Conservation (phyloP, 2,797 vertebrate genomes). For the Acomys russatus region DNA sequence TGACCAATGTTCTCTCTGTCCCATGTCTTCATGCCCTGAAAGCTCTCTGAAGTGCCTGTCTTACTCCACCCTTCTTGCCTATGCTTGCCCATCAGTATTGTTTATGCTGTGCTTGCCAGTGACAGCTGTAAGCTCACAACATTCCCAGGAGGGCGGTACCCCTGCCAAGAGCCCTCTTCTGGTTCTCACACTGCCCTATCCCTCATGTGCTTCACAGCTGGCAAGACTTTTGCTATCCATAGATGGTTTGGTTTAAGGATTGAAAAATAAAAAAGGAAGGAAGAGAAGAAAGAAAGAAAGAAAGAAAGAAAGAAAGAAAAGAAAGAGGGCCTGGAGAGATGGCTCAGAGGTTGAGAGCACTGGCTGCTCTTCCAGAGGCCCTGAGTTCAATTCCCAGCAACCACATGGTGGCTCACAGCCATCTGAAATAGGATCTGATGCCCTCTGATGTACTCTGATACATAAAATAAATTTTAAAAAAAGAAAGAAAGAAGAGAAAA, state of each 20-base stretch:
- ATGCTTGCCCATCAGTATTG: slow-evolving; percentile 22
- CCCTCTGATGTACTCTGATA: too few relatives aligned
- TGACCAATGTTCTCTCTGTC: not conserved
- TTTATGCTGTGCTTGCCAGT: slow-evolving; percentile 29
- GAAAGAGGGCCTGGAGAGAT: not conserved
- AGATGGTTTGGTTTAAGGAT: slow-evolving; percentile 57
- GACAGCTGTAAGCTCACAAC: not conserved
- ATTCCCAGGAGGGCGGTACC: not conserved
- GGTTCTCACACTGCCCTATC: not conserved
- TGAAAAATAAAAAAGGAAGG: not conserved
- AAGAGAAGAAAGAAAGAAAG: not conserved
- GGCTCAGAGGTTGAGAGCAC: too few relatives aligned
- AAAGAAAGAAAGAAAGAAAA: not conserved
- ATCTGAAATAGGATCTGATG: too few relatives aligned
- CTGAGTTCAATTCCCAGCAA: too few relatives aligned
- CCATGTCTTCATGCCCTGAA: not conserved
- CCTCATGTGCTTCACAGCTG: not conserved
- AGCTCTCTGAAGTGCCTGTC: not conserved
- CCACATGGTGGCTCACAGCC: too few relatives aligned
- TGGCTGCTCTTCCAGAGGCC: too few relatives aligned
- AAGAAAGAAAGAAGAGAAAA: not conserved
- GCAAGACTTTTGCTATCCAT: slow-evolving; percentile 48
- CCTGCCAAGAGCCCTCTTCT: slow-evolving; percentile 25
- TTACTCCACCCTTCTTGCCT: not conserved
- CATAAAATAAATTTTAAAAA: too few relatives aligned